phyloP scores from a whole-genome alignment of 2,888 invertebrate species.

The Eumerus sabulonum region DNA sequence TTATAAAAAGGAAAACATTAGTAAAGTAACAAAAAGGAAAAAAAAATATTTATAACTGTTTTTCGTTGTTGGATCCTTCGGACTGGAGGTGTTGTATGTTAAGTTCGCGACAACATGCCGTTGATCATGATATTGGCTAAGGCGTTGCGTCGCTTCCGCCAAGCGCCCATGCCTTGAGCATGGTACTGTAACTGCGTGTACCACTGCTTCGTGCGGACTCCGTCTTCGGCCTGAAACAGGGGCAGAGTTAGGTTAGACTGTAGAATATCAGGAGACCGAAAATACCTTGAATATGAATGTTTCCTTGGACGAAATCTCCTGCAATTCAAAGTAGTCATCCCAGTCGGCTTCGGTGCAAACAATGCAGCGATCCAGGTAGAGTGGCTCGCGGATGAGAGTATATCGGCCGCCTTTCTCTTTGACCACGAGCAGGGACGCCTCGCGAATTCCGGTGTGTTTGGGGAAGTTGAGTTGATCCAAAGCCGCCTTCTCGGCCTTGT shows the following conservation, averaged over 20 bases:
- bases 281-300: constrained; percentile 95
- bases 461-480: constrained; percentile 85
- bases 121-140: constrained; percentile 98
- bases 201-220: constrained; percentile 92
- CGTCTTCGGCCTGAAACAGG: constrained; percentile 88
- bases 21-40: constrained; percentile 11
- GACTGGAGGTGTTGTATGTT: constrained; percentile 1
- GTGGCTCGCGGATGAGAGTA: constrained; percentile 91
- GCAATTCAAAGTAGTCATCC: constrained; percentile 96
- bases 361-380: constrained; percentile 94
- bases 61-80: constrained; percentile 14
- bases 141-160: constrained; percentile 94
- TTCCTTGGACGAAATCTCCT: constrained; percentile 94
- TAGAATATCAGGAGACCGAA: neutral
- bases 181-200: constrained; percentile 93
- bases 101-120: constrained; percentile 83
- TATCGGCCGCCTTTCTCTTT: constrained; percentile 94
- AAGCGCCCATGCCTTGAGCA: constrained; percentile 94
- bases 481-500: constrained; percentile 83
- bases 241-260: neutral
- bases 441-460: constrained; percentile 87
- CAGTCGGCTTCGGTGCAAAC: constrained; percentile 92
- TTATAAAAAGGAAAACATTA: constrained; percentile 20
- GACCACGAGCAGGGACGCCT: constrained; percentile 92
- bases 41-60: constrained; percentile 11